Base-by-base conservation (phyloP, 2,113 vertebrate genomes). In the Nematolebias whitei region DNA sequence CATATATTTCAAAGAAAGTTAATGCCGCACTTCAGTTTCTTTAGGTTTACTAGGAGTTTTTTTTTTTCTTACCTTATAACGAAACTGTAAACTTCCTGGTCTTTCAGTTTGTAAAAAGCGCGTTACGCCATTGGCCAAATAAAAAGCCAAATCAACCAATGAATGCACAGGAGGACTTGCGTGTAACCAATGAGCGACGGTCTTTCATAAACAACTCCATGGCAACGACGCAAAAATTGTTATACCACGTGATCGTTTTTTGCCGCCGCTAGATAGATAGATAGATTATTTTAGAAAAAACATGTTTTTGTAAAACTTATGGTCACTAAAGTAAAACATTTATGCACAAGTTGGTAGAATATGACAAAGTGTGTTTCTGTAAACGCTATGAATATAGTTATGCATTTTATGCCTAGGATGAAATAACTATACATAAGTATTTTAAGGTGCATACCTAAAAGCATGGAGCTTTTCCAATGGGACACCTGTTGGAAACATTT, bases 71-170 rank as follows among this genome's bases (percentile, higher is more conserved):
- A 24, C 23, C 11, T 32, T 48, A 48, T 19, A 43, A 15, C 39
- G 15, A 8, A 45, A 13, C 48, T 72, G 73, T 66, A 48, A 86
- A 88, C 85, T 92, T 92, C 92, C 90, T 85, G 87, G 32, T 70
- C 60, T 65, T 12, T 20, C 39, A 58, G 76, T 93, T 93, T 91
- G 88, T 90, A 93, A 89, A 86, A 91, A 89, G 87, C 87, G 71
- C 80, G 50, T 44, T 35, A 73, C 64, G n/a, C 50, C 9, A 93
- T 92, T 93, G 93, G 93, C 60, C 68, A 9, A 38, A 45, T 0
- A 10, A 22, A 11, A 76, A 29, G 29, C 64, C 5, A 0, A 1
- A 18, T 3, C 5, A 63, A 15, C 91, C 89, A 92, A 92, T 91
- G 11, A 53, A 3, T 8, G 22, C 0, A 14, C 51, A 1, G 10